Evolutionary conservation across 2,888 invertebrate species (phyloP).

Genomic region (Morpho achilles): DNA sequence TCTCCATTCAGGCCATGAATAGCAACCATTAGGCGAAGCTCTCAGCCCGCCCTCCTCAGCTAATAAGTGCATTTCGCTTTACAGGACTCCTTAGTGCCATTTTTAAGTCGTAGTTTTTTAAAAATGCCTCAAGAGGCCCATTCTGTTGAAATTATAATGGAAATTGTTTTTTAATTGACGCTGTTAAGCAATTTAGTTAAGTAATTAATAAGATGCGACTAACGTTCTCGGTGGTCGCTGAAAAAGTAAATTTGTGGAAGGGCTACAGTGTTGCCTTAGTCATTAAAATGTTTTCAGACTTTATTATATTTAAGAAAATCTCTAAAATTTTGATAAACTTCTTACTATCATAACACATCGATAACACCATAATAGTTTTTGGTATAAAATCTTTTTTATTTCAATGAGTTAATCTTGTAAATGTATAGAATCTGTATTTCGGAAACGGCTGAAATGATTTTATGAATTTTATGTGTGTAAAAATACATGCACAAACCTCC

Average conservation of each 20-base stretch:
- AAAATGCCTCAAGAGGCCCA: conserved; percentile 42
- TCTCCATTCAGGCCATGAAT: conserved; percentile 74
- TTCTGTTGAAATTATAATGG: conserved; percentile 43
- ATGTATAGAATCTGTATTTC: no score
- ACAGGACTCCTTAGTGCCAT: conserved; percentile 70
- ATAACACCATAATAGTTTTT: no score
- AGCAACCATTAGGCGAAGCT: conserved; percentile 72
- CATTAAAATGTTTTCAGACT: not conserved
- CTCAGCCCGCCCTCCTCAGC: conserved; percentile 66
- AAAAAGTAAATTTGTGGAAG: conserved; percentile 13
- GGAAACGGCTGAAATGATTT: no score
- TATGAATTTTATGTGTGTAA: no score
- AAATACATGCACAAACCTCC: no score
- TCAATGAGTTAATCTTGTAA: no score
- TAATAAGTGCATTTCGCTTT: conserved; percentile 77
- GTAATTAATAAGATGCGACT: conserved; percentile 37
- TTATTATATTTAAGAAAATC: no score
- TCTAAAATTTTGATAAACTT: no score
- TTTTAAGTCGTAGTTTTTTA: conserved; percentile 57
- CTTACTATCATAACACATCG: no score
- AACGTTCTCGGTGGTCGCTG: conserved; percentile 17
- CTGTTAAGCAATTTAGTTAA: conserved; percentile 52
- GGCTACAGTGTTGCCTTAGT: conserved; percentile 8
- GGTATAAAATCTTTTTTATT: no score
- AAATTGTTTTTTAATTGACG: conserved; percentile 51